phyloP scores from a whole-genome alignment of 2,888 invertebrate genomes.

The Stramonita haemastoma region DNA sequence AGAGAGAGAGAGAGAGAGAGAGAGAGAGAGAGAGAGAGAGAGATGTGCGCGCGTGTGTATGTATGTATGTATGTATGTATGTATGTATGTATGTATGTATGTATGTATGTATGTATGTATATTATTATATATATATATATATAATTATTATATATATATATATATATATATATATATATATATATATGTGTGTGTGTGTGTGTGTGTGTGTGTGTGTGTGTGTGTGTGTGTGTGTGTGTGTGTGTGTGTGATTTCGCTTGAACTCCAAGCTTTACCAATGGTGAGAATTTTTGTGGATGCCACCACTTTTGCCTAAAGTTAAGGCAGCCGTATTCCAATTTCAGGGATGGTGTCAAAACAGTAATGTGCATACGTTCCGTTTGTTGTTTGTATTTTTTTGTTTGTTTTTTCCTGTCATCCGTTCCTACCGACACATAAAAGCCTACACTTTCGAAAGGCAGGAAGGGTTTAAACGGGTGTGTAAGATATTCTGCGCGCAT shows the following conservation, averaged over 20 bases:
- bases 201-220: constrained; percentile 26
- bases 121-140: background rate
- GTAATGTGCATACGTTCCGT: too few relatives aligned
- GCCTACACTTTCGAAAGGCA: too few relatives aligned
- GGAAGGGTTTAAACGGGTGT: too few relatives aligned
- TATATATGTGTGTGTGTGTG: background rate
- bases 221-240: constrained; percentile 22
- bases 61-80: background rate
- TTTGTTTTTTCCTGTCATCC: too few relatives aligned
- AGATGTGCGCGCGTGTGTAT: background rate
- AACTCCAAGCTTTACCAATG: background rate
- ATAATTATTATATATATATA: background rate
- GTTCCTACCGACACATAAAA: too few relatives aligned
- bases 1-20: constrained; percentile 31
- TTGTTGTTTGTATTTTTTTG: too few relatives aligned
- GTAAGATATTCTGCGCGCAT: too few relatives aligned
- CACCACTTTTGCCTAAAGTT: too few relatives aligned
- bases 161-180: background rate
- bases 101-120: too few relatives aligned
- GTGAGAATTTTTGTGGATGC: too few relatives aligned
- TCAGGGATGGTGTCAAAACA: too few relatives aligned
- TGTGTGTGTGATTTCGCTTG: background rate
- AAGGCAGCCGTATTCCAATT: too few relatives aligned
- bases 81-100: background rate
- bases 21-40: constrained; percentile 20